Conservation (phyloP, 2,888 invertebrate species). For the Gari tellinella region DNA sequence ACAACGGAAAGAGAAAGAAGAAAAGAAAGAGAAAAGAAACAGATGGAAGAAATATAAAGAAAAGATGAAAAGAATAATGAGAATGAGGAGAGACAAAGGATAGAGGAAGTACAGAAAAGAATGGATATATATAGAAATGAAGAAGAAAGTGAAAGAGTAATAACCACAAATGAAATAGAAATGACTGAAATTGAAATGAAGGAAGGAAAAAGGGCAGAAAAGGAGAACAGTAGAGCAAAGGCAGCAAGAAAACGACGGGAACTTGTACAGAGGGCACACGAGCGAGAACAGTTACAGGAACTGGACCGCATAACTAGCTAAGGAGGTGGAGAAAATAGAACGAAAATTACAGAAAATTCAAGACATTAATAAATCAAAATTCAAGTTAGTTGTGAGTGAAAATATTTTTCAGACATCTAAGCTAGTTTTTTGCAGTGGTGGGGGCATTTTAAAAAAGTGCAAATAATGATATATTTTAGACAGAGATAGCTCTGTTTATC, state of each 20-base stretch:
- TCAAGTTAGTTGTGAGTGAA: too few species aligned
- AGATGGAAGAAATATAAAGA: neutral
- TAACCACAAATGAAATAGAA: neutral
- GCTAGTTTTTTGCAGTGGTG: too few species aligned
- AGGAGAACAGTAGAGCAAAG: neutral
- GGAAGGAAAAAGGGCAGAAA: neutral
- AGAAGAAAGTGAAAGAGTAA: neutral
- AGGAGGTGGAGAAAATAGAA: too few species aligned
- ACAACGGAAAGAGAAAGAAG: neutral
- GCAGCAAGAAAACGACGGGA: neutral
- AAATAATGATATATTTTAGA: too few species aligned
- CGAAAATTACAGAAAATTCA: too few species aligned
- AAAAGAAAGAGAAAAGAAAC: neutral
- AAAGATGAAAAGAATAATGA: neutral
- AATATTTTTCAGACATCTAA: too few species aligned
- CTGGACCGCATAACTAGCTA: too few species aligned
- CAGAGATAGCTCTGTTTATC: too few species aligned
- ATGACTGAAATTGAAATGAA: neutral
- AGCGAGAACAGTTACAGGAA: too few species aligned
- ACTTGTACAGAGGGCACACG: too few species aligned
- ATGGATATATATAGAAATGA: neutral
- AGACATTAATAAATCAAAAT: too few species aligned
- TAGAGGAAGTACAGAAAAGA: neutral
- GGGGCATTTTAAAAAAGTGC: too few species aligned
- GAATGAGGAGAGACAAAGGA: neutral